These are phyloP conservation scores for Boleophthalmus pectinirostris DNA, from an alignment of 2,113 vertebrate genomes.

Conservation along the genomic window DNA sequence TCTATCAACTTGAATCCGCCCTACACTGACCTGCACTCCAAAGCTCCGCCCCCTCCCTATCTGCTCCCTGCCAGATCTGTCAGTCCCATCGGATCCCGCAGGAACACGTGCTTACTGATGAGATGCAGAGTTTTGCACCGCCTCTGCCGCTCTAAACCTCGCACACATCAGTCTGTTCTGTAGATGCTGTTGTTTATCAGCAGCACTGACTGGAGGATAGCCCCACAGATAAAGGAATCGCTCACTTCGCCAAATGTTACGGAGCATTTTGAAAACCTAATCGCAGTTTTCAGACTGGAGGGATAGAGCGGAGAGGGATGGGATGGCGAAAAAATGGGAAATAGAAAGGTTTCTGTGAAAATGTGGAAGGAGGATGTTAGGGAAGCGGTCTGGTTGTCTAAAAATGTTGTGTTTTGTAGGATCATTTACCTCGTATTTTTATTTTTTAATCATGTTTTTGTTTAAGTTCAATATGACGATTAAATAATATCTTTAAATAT, in stretches of 20 bases:
- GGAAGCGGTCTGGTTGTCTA: too few relatives aligned
- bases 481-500: too few relatives aligned
- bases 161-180: not conserved
- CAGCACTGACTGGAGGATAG: not conserved
- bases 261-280: not conserved
- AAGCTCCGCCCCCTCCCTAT: not conserved
- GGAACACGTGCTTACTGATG: not conserved
- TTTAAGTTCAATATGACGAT: too few relatives aligned
- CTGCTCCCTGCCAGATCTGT: not conserved
- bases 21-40: not conserved
- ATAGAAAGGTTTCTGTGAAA: not conserved
- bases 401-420: too few relatives aligned
- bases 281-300: not conserved
- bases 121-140: not conserved
- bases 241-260: conserved; percentile 3
- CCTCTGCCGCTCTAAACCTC: not conserved
- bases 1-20: not conserved
- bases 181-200: not conserved
- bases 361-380: too few relatives aligned
- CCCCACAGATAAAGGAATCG: not conserved
- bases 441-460: too few relatives aligned
- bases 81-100: conserved; percentile 6
- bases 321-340: not conserved
- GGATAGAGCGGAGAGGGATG: not conserved
- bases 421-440: too few relatives aligned